Evolutionary conservation across 2,113 vertebrate genomes (phyloP), one percentile per base, ranked within the genome.

Genomic region (Passer montanus): DNA sequence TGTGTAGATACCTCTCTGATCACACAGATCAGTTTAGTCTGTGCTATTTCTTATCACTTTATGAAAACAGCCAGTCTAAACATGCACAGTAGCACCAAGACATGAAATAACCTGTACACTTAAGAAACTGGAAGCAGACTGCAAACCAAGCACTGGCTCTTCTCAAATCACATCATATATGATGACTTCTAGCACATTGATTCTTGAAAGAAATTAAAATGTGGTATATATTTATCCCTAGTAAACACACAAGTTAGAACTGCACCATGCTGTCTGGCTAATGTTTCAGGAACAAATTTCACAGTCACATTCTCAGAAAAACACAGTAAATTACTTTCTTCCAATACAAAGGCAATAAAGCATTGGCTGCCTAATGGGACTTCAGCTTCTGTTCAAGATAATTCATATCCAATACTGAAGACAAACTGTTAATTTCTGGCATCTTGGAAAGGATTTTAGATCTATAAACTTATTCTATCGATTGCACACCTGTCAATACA

Each of bases 401-500:
- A 91, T 70, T 83, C 85, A 63, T 20, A 84, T 63, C 43, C 27
- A 88, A 55, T 60, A 83, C 75, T 63, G 43, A 41, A 90, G 62
- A 89, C 15, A 87, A 89, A 86, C 13, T 76, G 49, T n/a, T 80
- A 27, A 80, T 83, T 95, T 94, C 75, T 90, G 69, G 55, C 46
- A 52, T 30, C 58, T 39, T 58, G 33, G 30, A 39, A 67, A 80
- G 27, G 23, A 89, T 55, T 95, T 91, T 87, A 84, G 13, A 19
- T 87, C 74, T 82, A 53, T 46, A 73, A 91, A 73, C n/a, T 94
- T 87, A 82, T 49, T 80, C 31, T 79, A 82, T 73, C 9, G 13
- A 85, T 74, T 89, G 88, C 41, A 78, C 22, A 55, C 46, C 75
- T 93, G 58, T 85, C 91, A 91, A 94, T 91, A 94, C 22, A 67